Evolutionary conservation across 2,888 invertebrate genomes (phyloP).

Genomic region (Ophion costatus): DNA sequence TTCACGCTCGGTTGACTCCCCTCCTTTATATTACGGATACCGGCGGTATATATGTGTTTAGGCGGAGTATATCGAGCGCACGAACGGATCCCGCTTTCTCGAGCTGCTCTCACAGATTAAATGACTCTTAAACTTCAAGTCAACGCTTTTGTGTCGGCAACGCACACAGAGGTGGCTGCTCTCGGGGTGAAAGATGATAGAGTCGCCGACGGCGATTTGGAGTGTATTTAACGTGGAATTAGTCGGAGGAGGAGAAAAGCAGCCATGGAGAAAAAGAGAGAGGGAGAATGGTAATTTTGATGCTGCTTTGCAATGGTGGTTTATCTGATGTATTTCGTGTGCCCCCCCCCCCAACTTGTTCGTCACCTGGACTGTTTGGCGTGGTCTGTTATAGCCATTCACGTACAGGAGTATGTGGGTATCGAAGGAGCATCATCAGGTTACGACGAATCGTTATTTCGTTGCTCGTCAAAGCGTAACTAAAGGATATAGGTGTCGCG

Average conservation of each 20-base stretch:
- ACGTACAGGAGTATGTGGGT: not conserved
- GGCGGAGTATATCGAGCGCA: conserved; percentile 53
- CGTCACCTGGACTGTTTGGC: conserved; percentile 68
- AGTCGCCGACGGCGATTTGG: conserved; percentile 78
- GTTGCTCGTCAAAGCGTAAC: conserved; percentile 43
- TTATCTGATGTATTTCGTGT: conserved; percentile 25
- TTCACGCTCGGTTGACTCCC: conserved; percentile 82
- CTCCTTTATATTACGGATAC: conserved; percentile 66
- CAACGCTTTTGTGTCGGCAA: conserved; percentile 66
- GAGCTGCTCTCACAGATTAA: conserved; percentile 65
- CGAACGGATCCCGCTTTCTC: conserved; percentile 52
- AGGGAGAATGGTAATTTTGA: conserved; percentile 21
- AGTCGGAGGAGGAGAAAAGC: conserved; percentile 56
- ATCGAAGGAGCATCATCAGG: conserved; percentile 49
- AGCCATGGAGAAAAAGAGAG: conserved; percentile 14
- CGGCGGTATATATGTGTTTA: conserved; percentile 31
- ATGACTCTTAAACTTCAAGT: conserved; percentile 69
- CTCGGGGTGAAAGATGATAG: conserved; percentile 52
- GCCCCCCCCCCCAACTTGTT: conserved; percentile 17
- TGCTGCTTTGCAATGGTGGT: conserved; percentile 28
- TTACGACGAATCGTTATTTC: conserved; percentile 33
- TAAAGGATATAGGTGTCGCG: conserved; percentile 31
- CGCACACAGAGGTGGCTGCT: conserved; percentile 14
- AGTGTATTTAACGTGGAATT: conserved; percentile 77
- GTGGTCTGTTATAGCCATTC: not conserved